Conservation (phyloP, 2,797 vertebrate species). For the Menidia menidia region DNA sequence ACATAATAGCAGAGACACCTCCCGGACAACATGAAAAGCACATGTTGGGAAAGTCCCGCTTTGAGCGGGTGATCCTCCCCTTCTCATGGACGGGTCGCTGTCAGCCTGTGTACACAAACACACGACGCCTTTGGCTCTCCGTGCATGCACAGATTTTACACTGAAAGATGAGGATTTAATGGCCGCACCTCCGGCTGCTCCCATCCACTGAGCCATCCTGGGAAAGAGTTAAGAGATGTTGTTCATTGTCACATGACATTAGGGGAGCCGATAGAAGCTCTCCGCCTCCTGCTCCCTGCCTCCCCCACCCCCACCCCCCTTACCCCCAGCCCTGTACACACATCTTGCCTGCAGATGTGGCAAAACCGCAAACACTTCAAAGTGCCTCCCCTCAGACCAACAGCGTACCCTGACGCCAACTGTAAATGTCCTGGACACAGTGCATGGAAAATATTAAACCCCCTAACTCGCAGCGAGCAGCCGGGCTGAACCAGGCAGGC, state of each 20-base stretch:
- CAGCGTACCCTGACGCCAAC: slow-evolving; percentile 95
- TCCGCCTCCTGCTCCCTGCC: slow-evolving; percentile 46
- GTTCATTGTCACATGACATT: slow-evolving; percentile 95
- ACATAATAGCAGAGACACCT: slow-evolving; percentile 29
- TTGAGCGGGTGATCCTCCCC: slow-evolving; percentile 34
- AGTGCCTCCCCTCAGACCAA: slow-evolving; percentile 94
- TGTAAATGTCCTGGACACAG: slow-evolving; percentile 98
- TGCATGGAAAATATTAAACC: slow-evolving; percentile 96
- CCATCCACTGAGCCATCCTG: slow-evolving; percentile 18
- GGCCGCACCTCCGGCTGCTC: not conserved
- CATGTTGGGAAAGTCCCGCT: slow-evolving; percentile 68
- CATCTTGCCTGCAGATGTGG: slow-evolving; percentile 99
- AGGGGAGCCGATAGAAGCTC: slow-evolving; percentile 83
- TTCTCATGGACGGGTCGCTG: slow-evolving; percentile 32
- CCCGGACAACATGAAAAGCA: slow-evolving; percentile 41
- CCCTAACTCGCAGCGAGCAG: slow-evolving; percentile 53
- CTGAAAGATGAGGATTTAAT: slow-evolving; percentile 38
- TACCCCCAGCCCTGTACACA: slow-evolving; percentile 67
- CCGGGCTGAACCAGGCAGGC: slow-evolving; percentile 25
- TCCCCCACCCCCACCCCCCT: slow-evolving; percentile 53
- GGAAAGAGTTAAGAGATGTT: slow-evolving; percentile 90
- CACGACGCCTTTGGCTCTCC: not conserved
- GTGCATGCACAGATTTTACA: not conserved
- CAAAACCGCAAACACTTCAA: slow-evolving; percentile 96
- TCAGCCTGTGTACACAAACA: not conserved